phyloP scores from a whole-genome alignment of 2,888 invertebrate genomes.

The Eudasyphora cyanicolor region DNA sequence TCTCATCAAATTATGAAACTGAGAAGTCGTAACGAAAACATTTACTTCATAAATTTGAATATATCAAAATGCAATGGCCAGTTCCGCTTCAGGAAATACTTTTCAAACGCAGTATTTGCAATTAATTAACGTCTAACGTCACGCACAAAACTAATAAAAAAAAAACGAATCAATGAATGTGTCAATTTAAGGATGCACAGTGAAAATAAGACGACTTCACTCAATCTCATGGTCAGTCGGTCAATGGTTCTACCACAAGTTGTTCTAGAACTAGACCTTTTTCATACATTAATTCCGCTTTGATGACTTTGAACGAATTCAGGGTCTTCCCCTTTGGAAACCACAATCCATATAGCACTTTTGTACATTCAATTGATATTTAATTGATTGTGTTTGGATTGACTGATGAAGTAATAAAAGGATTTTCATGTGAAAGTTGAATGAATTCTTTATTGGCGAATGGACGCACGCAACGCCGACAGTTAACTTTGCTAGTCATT shows the following conservation, averaged over 20 bases:
- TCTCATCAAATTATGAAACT: neutral
- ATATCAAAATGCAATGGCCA: neutral
- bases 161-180: slow-evolving; percentile 2
- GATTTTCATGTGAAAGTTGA: neutral
- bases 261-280: too few species aligned
- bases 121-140: too few species aligned
- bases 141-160: neutral
- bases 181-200: slow-evolving; percentile 29
- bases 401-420: slow-evolving; percentile 30
- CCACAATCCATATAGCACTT: neutral
- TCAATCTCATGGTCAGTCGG: neutral
- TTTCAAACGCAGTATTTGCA: neutral
- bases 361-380: slow-evolving; percentile 10
- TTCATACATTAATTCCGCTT: neutral
- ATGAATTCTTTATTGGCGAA: slow-evolving; percentile 11
- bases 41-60: neutral
- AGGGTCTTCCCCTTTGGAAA: slow-evolving; percentile 15
- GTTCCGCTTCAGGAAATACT: neutral
- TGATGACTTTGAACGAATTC: slow-evolving; percentile 25
- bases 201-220: neutral
- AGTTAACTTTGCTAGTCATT: neutral
- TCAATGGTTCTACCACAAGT: neutral
- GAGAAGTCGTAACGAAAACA: neutral
- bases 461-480: neutral
- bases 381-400: slow-evolving; percentile 3